Evolutionary conservation across 2,113 vertebrate genomes (phyloP).

Genomic region (Onychorhynchus coronatus): DNA sequence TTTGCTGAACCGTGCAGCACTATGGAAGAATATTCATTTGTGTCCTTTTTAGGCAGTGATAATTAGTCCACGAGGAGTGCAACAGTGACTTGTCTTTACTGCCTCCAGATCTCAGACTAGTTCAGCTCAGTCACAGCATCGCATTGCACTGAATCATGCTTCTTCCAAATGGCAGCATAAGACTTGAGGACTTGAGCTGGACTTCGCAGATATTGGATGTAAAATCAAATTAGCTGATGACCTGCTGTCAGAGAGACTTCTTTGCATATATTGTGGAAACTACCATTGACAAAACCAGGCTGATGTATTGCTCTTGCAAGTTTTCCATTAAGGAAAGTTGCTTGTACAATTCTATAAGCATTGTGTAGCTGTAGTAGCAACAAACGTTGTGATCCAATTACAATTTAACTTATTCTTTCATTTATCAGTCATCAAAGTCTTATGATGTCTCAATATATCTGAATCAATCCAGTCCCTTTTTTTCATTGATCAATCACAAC

Average conservation of each 20-base stretch:
- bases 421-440: neutral
- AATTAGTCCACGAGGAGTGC: neutral
- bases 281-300: neutral
- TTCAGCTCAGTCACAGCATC: neutral
- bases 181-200: neutral
- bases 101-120: neutral
- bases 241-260: neutral
- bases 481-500: neutral
- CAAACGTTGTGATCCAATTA: neutral
- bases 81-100: neutral
- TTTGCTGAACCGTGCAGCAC: neutral
- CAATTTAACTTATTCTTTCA: neutral
- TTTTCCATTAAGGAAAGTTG: neutral
- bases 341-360: neutral
- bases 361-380: neutral
- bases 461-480: neutral
- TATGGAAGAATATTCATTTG: neutral
- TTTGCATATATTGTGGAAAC: neutral
- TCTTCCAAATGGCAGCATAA: neutral
- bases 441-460: neutral
- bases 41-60: neutral
- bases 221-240: neutral
- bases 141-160: neutral
- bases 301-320: neutral
- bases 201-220: neutral